Conservation (phyloP, 2,797 vertebrate species). For the Fratercula arctica region DNA sequence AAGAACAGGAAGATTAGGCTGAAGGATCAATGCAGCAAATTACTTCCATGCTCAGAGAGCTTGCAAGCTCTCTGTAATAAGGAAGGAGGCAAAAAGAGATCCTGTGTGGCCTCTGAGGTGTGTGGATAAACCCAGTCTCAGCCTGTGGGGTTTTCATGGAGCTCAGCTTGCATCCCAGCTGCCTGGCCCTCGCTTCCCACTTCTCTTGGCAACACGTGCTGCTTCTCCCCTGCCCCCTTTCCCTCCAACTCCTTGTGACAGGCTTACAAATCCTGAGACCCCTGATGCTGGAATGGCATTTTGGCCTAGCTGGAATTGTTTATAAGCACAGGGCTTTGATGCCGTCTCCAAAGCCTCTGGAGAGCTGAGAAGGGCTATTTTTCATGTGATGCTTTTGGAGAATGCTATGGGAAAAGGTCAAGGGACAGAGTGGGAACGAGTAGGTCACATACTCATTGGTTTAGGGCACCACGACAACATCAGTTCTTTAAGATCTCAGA, state of each 20-base stretch:
- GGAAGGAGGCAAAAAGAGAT: not conserved
- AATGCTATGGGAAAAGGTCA: slow-evolving; percentile 73
- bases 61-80: not conserved
- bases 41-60: not conserved
- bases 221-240: slow-evolving; percentile 1
- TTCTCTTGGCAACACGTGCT: slow-evolving; percentile 9
- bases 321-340: slow-evolving; percentile 51
- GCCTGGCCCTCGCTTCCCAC: not conserved
- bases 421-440: slow-evolving; percentile 46
- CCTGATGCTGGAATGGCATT: slow-evolving; percentile 46
- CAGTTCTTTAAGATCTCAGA: slow-evolving; percentile 39
- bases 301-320: slow-evolving; percentile 50
- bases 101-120: not conserved
- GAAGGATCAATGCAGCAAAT: not conserved
- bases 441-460: slow-evolving; percentile 65
- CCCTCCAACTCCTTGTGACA: not conserved
- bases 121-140: not conserved
- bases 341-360: slow-evolving; percentile 35
- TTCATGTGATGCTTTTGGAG: slow-evolving; percentile 57
- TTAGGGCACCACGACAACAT: slow-evolving; percentile 52
- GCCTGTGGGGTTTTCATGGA: not conserved
- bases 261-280: not conserved
- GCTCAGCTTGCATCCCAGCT: not conserved
- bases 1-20: not conserved
- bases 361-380: slow-evolving; percentile 55